These are phyloP conservation scores for Steatornis caripensis DNA, from an alignment of 2,113 vertebrate species.

Conservation along the genomic window DNA sequence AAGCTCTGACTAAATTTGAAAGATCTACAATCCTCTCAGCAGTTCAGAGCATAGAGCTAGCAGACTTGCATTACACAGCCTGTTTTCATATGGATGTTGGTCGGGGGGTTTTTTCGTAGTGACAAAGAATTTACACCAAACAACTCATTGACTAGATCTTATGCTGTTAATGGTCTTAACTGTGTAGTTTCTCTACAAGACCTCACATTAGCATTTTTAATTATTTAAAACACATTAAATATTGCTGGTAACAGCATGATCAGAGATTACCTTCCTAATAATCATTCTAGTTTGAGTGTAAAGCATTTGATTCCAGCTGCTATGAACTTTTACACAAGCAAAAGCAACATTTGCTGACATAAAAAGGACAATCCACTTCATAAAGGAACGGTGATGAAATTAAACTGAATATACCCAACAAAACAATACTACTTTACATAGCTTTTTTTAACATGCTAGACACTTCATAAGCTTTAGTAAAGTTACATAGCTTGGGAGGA, in stretches of 20 bases:
- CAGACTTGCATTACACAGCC: background rate
- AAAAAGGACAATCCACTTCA: background rate
- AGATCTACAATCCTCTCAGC: background rate
- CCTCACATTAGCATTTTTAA: background rate
- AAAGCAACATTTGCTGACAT: background rate
- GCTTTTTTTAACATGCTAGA: background rate
- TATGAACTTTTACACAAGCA: background rate
- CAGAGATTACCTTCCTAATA: background rate
- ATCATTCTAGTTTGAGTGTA: background rate
- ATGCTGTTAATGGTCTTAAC: background rate
- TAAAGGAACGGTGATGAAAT: background rate
- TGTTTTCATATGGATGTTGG: background rate
- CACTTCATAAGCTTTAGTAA: background rate
- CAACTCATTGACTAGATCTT: background rate
- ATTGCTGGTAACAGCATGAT: constrained; percentile 6
- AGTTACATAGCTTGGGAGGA: background rate
- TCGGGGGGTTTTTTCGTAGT: background rate
- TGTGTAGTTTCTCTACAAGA: background rate
- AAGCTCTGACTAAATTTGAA: background rate
- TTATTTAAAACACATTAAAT: constrained; percentile 31
- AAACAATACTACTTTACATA: background rate
- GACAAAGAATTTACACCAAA: background rate
- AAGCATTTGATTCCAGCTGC: constrained; percentile 22
- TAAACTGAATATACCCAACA: background rate
- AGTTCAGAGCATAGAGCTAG: background rate